Evolutionary conservation across 2,113 vertebrate species (phyloP).

Genomic region (Melierax canorus): DNA sequence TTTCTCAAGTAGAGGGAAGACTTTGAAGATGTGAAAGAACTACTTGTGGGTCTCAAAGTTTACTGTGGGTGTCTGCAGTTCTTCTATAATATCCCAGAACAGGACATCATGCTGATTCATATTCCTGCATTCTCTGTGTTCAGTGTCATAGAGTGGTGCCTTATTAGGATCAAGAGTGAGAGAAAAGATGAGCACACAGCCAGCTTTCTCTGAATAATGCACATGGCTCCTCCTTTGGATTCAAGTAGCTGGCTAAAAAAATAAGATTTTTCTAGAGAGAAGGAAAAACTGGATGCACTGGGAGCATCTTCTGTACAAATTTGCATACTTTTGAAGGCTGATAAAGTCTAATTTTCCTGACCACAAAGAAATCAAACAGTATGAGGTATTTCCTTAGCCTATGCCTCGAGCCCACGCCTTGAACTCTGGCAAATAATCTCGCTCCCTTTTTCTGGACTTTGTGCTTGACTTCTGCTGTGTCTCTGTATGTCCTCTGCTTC

Average conservation of each 20-base stretch:
- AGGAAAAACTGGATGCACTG: neutral
- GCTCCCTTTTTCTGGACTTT: neutral
- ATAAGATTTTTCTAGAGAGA: neutral
- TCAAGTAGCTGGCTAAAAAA: neutral
- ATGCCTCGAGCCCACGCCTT: fast-evolving
- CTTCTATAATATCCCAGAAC: neutral
- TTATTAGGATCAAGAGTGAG: neutral
- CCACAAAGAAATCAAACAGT: neutral
- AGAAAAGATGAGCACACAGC: neutral
- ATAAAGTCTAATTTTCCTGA: neutral
- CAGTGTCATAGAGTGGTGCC: neutral
- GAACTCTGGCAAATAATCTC: neutral
- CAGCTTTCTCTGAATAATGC: neutral
- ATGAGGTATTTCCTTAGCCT: neutral
- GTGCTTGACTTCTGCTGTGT: neutral
- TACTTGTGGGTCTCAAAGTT: neutral
- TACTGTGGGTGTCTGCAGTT: neutral
- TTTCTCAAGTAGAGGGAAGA: neutral
- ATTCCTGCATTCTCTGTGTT: neutral
- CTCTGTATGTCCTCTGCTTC: neutral
- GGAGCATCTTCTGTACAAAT: neutral
- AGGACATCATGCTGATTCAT: neutral
- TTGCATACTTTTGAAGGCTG: neutral
- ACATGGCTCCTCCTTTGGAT: neutral
- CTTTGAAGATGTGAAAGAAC: neutral